phyloP scores from a whole-genome alignment of 2,888 invertebrate genomes.

The Nemotelus pantherinus region DNA sequence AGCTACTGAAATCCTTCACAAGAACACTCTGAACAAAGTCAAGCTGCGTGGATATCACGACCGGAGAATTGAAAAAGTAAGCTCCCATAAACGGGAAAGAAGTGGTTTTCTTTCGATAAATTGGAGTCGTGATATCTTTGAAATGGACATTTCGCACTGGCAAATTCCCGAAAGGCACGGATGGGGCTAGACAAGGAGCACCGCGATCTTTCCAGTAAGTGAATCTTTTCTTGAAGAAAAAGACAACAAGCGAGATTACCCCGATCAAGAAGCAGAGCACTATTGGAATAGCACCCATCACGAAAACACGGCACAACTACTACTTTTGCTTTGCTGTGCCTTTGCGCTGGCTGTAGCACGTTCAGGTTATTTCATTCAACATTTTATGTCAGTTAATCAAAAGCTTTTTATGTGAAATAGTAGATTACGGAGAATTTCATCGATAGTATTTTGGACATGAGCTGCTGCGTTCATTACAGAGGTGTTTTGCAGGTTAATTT shows the following conservation, averaged over 20 bases:
- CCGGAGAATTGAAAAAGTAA: slow-evolving; percentile 58
- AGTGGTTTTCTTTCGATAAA: slow-evolving; percentile 39
- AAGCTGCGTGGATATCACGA: slow-evolving; percentile 58
- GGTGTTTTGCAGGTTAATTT: no score
- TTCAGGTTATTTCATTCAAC: no score
- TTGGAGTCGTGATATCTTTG: slow-evolving; percentile 33
- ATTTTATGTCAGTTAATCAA: no score
- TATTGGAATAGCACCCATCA: slow-evolving; percentile 3
- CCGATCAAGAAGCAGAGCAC: neutral
- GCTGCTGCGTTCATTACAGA: no score
- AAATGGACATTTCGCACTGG: neutral
- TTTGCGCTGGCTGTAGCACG: no score
- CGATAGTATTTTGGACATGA: no score
- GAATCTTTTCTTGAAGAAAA: slow-evolving; percentile 45
- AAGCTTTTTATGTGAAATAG: no score
- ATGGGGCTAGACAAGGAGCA: slow-evolving; percentile 49
- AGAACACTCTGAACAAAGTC: slow-evolving; percentile 60
- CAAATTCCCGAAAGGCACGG: slow-evolving; percentile 55
- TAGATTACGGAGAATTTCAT: no score
- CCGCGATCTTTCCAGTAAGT: slow-evolving; percentile 51
- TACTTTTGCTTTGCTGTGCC: no score
- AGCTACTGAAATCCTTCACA: slow-evolving; percentile 57
- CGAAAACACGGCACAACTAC: no score
- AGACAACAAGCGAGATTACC: neutral
- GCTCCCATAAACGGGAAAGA: slow-evolving; percentile 59